Base-by-base conservation (phyloP, 2,113 vertebrate species). In the Chrysochloris asiatica region DNA sequence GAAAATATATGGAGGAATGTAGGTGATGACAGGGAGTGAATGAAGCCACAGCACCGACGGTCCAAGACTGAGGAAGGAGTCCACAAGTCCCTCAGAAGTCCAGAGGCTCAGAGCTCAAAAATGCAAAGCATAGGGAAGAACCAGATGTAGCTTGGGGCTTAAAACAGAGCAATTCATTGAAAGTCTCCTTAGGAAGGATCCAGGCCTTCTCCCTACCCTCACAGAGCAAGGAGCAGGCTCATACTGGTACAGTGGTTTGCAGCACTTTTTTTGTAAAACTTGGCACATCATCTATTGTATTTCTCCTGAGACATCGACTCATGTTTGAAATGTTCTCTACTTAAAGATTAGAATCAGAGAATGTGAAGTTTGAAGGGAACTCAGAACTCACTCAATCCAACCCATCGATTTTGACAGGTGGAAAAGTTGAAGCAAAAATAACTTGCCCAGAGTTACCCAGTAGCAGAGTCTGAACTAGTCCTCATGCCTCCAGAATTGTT, bases 271-370 rank as follows among this genome's bases (percentile, higher is more conserved):
- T 56, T 61, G 26, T 14, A 80, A 88, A 93, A 87, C 95, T 89
- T 94, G 94, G 95, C 93, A 95, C 67, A 83, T 59, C 36, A 47
- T 83, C 89, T 56, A 52, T 41, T 48, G 36, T 48, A 63, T 72
- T 80, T 86, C 92, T 90, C 79, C 92, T 61, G 90, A 96, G 72
- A 89, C 79, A 61, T 33, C 75, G 41, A 84, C 33, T 83, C 80
- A 19, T 50, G 80, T 86, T 80, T 90, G 88, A 85, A 86, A 83
- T 36, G 76, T 17, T 30, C 88, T 93, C 73, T 67, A 45, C 54
- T 81, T 84, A 50, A 81, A 95, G 88, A 93, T 88, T 73, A 94
- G 90, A 87, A 93, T 90, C 90, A 73, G 83, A 61, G 83, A 80
- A 56, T 45, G 72, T 36, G 75, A 93, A 45, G 67, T 69, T 63